Percentiles rank a stretch among this genome's conserved stretches.
Conservation (phyloP, 2,113 vertebrate genomes). For the Pitta sordida region DNA sequence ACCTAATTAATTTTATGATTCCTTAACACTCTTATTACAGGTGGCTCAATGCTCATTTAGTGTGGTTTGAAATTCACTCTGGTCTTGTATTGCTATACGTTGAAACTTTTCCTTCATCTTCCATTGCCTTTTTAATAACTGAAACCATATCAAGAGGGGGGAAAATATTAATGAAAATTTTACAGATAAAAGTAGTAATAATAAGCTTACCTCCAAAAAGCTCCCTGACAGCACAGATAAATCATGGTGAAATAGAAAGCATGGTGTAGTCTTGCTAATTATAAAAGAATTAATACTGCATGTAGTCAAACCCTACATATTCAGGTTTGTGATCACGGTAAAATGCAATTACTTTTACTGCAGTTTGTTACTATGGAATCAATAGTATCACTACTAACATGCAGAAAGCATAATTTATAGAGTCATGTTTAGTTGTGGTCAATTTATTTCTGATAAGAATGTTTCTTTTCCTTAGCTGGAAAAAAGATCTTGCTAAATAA, state of each 20-base stretch:
- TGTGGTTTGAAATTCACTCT: conserved; percentile 41
- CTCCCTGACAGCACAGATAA: conserved; percentile 53
- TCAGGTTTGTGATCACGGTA: conserved; percentile 48
- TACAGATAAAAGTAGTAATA: conserved; percentile 54
- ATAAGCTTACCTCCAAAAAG: conserved; percentile 59
- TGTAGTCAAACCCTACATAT: conserved; percentile 56
- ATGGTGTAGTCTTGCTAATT: conserved; percentile 62
- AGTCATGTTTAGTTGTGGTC: not conserved
- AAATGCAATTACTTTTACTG: conserved; percentile 56
- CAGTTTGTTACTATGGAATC: conserved; percentile 34
- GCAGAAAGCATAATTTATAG: not conserved
- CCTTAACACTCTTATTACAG: conserved; percentile 3
- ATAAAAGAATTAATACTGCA: conserved; percentile 59
- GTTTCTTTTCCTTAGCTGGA: not conserved
- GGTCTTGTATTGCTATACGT: conserved; percentile 7
- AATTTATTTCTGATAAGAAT: not conserved
- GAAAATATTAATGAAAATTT: conserved; percentile 49
- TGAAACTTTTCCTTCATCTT: conserved; percentile 26
- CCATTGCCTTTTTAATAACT: conserved; percentile 59
- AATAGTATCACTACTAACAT: not conserved
- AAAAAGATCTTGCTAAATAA: not conserved
- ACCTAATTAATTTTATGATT: not conserved
- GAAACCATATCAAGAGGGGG: not conserved
- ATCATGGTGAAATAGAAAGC: conserved; percentile 55
- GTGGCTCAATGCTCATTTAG: conserved; percentile 22